Percentiles rank a stretch among this genome's conserved stretches.
These are phyloP conservation scores for Solea solea DNA, from an alignment of 2,113 vertebrate species.

Conservation along the genomic window DNA sequence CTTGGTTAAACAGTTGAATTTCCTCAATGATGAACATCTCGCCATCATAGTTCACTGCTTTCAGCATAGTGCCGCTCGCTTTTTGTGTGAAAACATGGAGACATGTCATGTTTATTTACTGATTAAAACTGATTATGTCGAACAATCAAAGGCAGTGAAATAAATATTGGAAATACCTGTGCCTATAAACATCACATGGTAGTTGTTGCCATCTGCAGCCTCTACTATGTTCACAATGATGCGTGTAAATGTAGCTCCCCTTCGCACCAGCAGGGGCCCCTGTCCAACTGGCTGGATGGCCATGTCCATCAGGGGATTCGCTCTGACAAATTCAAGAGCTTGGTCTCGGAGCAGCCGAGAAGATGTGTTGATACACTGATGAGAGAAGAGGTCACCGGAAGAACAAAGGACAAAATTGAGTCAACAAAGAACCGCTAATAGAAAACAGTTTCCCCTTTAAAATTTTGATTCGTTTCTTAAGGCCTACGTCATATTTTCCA, in stretches of 20 bases:
- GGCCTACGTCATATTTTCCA: neutral
- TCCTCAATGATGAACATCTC: constrained; percentile 86
- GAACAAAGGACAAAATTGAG: constrained; percentile 30
- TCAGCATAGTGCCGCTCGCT: constrained; percentile 84
- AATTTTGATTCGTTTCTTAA: constrained; percentile 7
- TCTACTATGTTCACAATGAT: constrained; percentile 75
- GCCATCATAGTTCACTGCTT: constrained; percentile 78
- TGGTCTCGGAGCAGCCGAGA: constrained; percentile 77
- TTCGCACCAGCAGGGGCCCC: constrained; percentile 72
- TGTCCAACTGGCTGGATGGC: constrained; percentile 67
- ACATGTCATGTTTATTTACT: neutral
- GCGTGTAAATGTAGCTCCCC: constrained; percentile 74
- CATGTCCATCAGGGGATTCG: constrained; percentile 81
- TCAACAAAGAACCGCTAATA: constrained; percentile 20
- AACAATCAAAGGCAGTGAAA: neutral
- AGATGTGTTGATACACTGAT: constrained; percentile 77
- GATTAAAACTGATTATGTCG: neutral
- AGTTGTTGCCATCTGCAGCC: constrained; percentile 63
- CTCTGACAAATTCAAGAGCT: constrained; percentile 81
- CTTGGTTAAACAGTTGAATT: constrained; percentile 77
- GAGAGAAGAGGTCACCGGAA: constrained; percentile 19
- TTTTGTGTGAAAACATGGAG: constrained; percentile 1
- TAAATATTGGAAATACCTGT: constrained; percentile 72
- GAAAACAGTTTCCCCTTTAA: constrained; percentile 22
- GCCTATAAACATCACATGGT: constrained; percentile 83